Evolutionary conservation across 1,140 invertebrate species (phyloP), one percentile per base, ranked within the genome.

Genomic region (Bombus polaris): DNA sequence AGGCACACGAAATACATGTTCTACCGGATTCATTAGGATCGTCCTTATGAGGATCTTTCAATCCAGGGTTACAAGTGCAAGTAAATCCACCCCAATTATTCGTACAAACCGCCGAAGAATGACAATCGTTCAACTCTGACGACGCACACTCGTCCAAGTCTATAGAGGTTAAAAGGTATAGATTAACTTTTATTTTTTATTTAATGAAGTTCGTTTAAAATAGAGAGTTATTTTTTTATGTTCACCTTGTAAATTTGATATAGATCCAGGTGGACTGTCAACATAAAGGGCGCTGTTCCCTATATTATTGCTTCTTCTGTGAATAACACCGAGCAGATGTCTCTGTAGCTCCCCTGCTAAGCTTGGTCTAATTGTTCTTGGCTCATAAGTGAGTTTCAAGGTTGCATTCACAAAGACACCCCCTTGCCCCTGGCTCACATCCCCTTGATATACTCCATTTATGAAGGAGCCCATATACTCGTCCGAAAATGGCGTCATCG

Each of bases 141-240:
- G 97, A 97, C 0, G 97, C 96, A 91, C 98, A 99, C 94, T 99
- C 98, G 92, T 99, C 98, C 77, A 99, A 93, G 95, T 99, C 98
- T 98, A 92, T 35, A 95, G 89, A 87, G 39, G 39, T 18, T 3
- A 15, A 39, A 53, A 22, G 35, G 13, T 25, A 70, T 25, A 22
- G 37, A 28, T 37, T 22, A 18, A 68, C 1, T 68, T 3, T n/a
- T 44, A 22, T 62, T 47, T 32, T n/a, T 28, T 80, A 13, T 77
- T 75, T 65, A 35, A 32, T 18, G 15, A 18, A 18, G 28, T 4
- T 62, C 1, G 10, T 62, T 62, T 53, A 62, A n/a, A 62, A 62
- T 62, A 62, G 1, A 62, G 32, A 71, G 35, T 74, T 59, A 18
- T 68, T 8, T 10, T 66, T 70, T 42, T 25, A 68, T 4, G 32